Evolutionary conservation across 2,797 vertebrate species (phyloP), one percentile per base, ranked within the genome.

Genomic region (Benthosema pterotum): DNA sequence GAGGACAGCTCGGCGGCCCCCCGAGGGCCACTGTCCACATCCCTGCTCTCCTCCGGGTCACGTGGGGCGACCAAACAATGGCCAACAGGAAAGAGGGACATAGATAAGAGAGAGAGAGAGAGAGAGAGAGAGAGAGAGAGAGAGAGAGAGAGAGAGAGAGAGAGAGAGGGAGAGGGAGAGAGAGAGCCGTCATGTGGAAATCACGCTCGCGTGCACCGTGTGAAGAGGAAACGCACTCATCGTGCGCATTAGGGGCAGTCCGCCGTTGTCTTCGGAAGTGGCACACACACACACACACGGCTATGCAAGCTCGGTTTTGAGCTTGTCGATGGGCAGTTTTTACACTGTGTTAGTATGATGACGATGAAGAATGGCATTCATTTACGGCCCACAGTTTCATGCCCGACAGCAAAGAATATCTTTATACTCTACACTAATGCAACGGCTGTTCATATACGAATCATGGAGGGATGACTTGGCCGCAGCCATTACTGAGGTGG

Each of bases 161-260:
- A 52, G 66, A 18, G 2, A 12, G 14, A 52, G 57, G 50, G 66
- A 18, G 2, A 12, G 14, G 49, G 57, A 52, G 66, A 18, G 2
- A 0, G 64, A 42, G 22, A 25, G 22, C 22, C 22, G 63, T 75
- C 65, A 73, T 64, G 79, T 76, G 77, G 79, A 78, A 75, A 65
- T 65, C 58, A 8, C 62, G 53, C 32, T 71, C 80, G 82, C 78
- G 65, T 83, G 75, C 57, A 51, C 22, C 0, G 19, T 18, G 67
- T 68, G 32, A 65, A 17, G 16, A 54, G 65, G 71, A 80, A 64
- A 61, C 63, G 69, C 28, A 72, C 51, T 45, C 15, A 13, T 45
- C 15, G 12, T 72, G 62, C 17, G 80, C 75, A 77, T 79, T 67
- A n/a, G 63, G 63, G 66, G 55, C 43, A n/a, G 52, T 49, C 43